Evolutionary conservation across 2,888 invertebrate genomes (phyloP).

Genomic region (Tuberolachnus salignus): DNA sequence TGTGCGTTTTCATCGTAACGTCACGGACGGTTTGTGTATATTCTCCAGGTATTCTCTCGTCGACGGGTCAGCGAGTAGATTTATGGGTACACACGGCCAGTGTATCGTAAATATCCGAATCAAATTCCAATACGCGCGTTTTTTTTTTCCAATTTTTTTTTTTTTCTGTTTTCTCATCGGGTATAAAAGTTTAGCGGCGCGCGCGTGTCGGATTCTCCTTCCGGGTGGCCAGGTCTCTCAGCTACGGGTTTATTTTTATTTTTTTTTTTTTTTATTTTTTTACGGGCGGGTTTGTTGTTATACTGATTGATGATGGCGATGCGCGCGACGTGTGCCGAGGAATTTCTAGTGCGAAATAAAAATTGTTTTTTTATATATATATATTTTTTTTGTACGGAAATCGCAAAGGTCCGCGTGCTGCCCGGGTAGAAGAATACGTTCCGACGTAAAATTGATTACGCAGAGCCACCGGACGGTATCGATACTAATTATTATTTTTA

Average conservation of each 20-base stretch:
- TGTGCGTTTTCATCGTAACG: not conserved
- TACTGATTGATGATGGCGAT: constrained; percentile 1
- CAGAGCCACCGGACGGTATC: too few species aligned
- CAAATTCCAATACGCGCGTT: not conserved
- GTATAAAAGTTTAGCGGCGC: not conserved
- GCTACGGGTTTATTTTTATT: too few species aligned
- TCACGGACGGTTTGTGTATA: not conserved
- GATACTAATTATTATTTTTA: not conserved
- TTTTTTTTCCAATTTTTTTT: not conserved
- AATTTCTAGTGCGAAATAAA: not conserved
- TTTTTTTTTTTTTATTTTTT: too few species aligned
- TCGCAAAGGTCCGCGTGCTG: too few species aligned
- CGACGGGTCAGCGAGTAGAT: not conserved
- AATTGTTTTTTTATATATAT: not conserved
- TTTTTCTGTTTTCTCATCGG: too few species aligned
- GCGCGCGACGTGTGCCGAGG: not conserved
- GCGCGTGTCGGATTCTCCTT: not conserved
- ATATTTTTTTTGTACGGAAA: too few species aligned
- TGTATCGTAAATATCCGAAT: not conserved
- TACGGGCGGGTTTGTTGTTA: too few species aligned
- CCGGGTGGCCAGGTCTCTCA: not conserved
- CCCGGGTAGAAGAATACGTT: too few species aligned
- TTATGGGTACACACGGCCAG: not conserved
- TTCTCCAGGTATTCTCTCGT: not conserved
- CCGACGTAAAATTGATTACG: too few species aligned